Evolutionary conservation across 2,888 invertebrate genomes (phyloP).

Genomic region (Agrotis clavis): DNA sequence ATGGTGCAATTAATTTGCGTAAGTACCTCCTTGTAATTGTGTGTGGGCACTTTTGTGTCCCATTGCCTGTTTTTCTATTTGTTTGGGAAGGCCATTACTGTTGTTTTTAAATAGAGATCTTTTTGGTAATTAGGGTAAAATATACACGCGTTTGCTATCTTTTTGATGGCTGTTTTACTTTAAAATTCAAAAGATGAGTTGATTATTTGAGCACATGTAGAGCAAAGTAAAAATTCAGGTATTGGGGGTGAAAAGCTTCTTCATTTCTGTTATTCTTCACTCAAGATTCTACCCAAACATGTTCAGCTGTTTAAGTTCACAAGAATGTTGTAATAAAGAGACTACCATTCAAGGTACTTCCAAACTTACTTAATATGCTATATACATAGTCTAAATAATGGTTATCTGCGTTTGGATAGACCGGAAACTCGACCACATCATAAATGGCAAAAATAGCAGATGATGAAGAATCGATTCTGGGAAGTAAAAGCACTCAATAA

Average conservation of each 20-base stretch:
- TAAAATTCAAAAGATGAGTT: not conserved
- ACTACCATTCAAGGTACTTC: not conserved
- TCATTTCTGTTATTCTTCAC: not conserved
- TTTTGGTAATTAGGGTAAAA: slow-evolving; percentile 19
- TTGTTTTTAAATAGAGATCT: slow-evolving; percentile 28
- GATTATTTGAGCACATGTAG: not conserved
- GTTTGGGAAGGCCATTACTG: slow-evolving; percentile 13
- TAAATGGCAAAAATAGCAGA: too few species aligned
- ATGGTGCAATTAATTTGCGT: slow-evolving; percentile 47
- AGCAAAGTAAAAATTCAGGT: not conserved
- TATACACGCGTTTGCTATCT: not conserved
- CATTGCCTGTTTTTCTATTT: slow-evolving; percentile 17
- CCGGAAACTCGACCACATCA: not conserved
- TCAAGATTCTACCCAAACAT: not conserved
- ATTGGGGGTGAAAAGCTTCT: not conserved
- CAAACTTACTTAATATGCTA: too few species aligned
- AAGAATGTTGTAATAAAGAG: too few species aligned
- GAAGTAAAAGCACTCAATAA: not conserved
- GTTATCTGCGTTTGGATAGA: too few species aligned
- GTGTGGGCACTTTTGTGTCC: slow-evolving; percentile 25
- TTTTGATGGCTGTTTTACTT: slow-evolving; percentile 11
- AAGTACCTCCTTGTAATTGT: slow-evolving; percentile 46
- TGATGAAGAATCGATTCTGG: too few species aligned
- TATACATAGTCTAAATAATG: too few species aligned
- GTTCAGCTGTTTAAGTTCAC: not conserved